These are phyloP conservation scores for Anableps anableps DNA, from an alignment of 2,797 vertebrate species.

Conservation along the genomic window DNA sequence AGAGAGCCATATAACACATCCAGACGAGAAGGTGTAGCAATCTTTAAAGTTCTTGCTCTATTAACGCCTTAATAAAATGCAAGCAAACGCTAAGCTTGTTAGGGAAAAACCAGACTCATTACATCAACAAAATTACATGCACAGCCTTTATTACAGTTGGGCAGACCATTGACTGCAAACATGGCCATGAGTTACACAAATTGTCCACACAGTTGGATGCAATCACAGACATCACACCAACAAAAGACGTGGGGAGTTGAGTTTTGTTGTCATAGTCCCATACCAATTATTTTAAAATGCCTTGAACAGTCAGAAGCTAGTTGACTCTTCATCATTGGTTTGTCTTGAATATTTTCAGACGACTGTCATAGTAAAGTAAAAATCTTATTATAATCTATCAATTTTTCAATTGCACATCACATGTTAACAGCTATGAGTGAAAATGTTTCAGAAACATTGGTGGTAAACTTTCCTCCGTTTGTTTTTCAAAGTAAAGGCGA, in stretches of 20 bases:
- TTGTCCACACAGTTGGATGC: too few species aligned
- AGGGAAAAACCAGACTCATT: too few species aligned
- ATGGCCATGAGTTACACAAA: too few species aligned
- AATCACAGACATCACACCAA: not conserved
- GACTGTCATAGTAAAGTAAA: not conserved
- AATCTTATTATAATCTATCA: not conserved
- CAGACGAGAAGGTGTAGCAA: not conserved
- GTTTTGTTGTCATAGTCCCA: not conserved
- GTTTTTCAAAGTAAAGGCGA: conserved; percentile 12
- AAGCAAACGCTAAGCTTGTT: not conserved
- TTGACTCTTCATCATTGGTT: not conserved
- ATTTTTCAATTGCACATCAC: too few species aligned
- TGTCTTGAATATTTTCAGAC: not conserved
- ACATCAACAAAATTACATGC: too few species aligned
- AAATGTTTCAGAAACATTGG: not conserved
- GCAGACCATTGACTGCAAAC: too few species aligned
- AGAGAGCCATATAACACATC: not conserved
- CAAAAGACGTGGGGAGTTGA: not conserved
- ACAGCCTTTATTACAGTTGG: too few species aligned
- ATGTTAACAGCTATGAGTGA: not conserved
- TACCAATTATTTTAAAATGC: not conserved
- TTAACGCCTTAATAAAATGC: not conserved
- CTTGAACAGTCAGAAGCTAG: not conserved
- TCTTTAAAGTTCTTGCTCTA: not conserved
- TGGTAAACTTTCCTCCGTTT: not conserved